Evolutionary conservation across 2,113 vertebrate genomes (phyloP).

Genomic region (Ranitomeya variabilis): DNA sequence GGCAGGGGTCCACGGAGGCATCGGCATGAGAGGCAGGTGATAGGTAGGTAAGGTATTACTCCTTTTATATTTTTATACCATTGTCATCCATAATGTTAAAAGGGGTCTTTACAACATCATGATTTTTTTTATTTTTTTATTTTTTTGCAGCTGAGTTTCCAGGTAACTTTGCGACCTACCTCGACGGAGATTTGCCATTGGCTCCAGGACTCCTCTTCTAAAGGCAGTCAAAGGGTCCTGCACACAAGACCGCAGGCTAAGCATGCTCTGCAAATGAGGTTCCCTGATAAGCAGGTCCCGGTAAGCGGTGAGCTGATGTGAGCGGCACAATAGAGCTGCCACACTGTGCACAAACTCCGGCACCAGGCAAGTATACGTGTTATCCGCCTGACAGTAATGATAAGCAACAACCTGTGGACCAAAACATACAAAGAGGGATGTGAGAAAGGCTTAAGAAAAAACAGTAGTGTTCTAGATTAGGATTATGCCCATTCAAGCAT

Average conservation of each 20-base stretch:
- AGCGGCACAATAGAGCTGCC: constrained; percentile 89
- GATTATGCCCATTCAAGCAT: background rate
- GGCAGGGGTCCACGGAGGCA: no score
- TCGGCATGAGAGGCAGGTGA: no score
- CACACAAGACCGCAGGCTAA: constrained; percentile 93
- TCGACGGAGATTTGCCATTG: constrained; percentile 81
- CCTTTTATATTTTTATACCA: no score
- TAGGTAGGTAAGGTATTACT: no score
- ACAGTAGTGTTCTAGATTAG: background rate
- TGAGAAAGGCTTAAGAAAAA: background rate
- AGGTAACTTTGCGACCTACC: constrained; percentile 70
- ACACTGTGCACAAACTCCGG: constrained; percentile 96
- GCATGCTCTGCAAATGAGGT: constrained; percentile 90
- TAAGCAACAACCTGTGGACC: constrained; percentile 90
- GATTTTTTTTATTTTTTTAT: background rate
- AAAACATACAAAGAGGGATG: background rate
- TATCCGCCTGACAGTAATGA: constrained; percentile 98
- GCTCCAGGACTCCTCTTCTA: constrained; percentile 89
- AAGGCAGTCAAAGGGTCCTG: constrained; percentile 92
- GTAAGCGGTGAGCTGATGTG: constrained; percentile 82
- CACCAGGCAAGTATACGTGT: constrained; percentile 95
- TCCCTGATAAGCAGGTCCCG: constrained; percentile 88
- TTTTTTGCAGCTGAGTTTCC: background rate
- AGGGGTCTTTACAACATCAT: background rate
- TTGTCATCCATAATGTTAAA: no score